Evolutionary conservation across 2,797 vertebrate genomes (phyloP).

Genomic region (Epinephelus malabaricus): DNA sequence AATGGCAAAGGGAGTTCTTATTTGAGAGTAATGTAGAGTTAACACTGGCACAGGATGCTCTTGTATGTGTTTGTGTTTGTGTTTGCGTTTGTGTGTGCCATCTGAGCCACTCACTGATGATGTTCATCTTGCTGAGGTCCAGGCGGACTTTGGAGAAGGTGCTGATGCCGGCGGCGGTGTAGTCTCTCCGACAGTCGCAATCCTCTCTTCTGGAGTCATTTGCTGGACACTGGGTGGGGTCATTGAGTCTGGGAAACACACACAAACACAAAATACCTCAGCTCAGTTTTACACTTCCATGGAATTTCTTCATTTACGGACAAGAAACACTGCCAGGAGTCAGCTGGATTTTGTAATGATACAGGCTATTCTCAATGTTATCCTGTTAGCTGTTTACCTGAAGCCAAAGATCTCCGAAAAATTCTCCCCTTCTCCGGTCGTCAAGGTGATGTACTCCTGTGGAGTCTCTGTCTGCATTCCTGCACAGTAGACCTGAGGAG

Average conservation of each 20-base stretch:
- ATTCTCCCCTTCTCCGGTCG: constrained; percentile 92
- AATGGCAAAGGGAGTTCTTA: constrained; percentile 71
- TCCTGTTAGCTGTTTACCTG: constrained; percentile 87
- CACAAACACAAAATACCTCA: constrained; percentile 35
- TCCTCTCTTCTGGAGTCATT: constrained; percentile 93
- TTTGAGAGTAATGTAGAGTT: constrained; percentile 63
- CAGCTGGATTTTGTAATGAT: constrained; percentile 42
- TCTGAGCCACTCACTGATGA: constrained; percentile 92
- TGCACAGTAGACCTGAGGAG: constrained; percentile 92
- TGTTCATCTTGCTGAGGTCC: constrained; percentile 93
- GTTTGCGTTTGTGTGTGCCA: constrained; percentile 22
- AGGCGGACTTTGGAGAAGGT: constrained; percentile 95
- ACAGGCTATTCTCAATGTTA: constrained; percentile 33
- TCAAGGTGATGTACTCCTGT: constrained; percentile 93
- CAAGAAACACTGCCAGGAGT: constrained; percentile 25
- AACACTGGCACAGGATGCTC: constrained; percentile 59
- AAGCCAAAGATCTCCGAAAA: constrained; percentile 97
- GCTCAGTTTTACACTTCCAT: constrained; percentile 44
- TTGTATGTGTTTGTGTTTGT: constrained; percentile 21
- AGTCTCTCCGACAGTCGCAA: constrained; percentile 94
- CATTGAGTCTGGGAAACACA: constrained; percentile 88
- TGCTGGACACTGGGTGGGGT: constrained; percentile 95
- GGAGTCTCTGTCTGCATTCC: constrained; percentile 94
- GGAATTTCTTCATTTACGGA: constrained; percentile 57
- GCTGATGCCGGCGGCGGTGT: constrained; percentile 92